Evolutionary conservation across 1,140 invertebrate genomes (phyloP).

Genomic region (Zaprionus kolodkinae): DNA sequence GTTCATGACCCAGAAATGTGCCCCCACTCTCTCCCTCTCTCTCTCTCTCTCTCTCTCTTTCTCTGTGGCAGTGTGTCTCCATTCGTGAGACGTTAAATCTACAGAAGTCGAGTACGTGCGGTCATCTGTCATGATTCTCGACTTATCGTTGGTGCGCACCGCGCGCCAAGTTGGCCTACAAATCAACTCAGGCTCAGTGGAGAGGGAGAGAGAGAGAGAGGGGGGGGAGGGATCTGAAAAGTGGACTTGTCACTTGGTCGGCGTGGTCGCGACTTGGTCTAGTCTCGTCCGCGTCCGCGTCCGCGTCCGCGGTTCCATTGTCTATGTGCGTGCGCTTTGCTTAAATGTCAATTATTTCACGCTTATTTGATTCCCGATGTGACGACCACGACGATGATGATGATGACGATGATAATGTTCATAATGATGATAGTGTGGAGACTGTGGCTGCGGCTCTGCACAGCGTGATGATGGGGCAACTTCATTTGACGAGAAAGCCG

Average conservation of each 20-base stretch:
- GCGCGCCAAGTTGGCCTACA: constrained; percentile 61
- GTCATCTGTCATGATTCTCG: constrained; percentile 79
- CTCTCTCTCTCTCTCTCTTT: neutral
- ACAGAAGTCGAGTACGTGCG: constrained; percentile 68
- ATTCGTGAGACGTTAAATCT: constrained; percentile 32
- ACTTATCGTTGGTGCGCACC: constrained; percentile 30
- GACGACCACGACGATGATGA: constrained; percentile 38
- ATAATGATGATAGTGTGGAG: constrained; percentile 5
- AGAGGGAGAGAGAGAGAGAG: neutral
- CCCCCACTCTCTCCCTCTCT: neutral
- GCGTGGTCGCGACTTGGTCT: constrained; percentile 5
- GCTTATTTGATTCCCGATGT: constrained; percentile 76
- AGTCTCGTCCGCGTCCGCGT: constrained; percentile 1
- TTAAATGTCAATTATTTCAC: constrained; percentile 83
- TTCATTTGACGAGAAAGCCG: constrained; percentile 62
- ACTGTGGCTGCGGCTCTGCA: constrained; percentile 3
- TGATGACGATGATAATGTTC: neutral
- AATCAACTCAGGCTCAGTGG: constrained; percentile 21
- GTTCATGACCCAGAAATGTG: constrained; percentile 75
- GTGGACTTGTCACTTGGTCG: constrained; percentile 10
- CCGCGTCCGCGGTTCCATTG: constrained; percentile 19
- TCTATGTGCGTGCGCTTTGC: constrained; percentile 74
- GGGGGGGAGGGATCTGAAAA: neutral
- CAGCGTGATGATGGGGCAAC: constrained; percentile 34
- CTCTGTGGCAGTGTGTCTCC: constrained; percentile 21